These are phyloP conservation scores for Drosophila ananassae DNA, from an alignment of 1,140 invertebrate genomes.

Conservation along the genomic window DNA sequence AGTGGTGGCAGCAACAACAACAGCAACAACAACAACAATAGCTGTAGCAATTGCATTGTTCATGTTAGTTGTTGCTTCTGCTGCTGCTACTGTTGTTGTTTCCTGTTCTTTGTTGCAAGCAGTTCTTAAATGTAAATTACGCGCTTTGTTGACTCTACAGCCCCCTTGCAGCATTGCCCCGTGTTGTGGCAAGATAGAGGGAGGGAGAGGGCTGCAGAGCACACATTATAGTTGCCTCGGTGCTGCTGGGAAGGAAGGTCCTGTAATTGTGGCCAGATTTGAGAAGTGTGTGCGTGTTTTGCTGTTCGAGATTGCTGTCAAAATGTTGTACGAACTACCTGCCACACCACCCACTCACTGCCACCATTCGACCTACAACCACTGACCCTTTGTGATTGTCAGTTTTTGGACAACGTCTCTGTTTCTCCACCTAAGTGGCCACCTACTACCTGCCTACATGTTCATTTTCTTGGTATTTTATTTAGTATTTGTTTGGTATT, in stretches of 20 bases:
- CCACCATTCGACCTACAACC: neutral
- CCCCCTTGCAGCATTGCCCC: constrained; percentile 21
- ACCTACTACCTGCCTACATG: neutral
- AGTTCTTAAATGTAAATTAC: constrained; percentile 80
- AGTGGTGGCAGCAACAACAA: constrained; percentile 35
- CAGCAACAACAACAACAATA: constrained; percentile 26
- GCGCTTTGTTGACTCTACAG: constrained; percentile 75
- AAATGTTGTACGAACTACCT: constrained; percentile 30
- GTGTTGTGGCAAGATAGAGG: neutral
- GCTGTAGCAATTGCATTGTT: constrained; percentile 51
- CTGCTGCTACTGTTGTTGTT: constrained; percentile 47
- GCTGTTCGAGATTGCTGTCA: constrained; percentile 40
- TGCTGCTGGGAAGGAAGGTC: neutral
- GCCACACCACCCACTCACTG: neutral
- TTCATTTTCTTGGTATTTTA: neutral
- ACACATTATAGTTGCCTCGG: constrained; percentile 9
- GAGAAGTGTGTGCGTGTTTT: constrained; percentile 24
- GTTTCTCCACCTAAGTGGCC: constrained; percentile 41
- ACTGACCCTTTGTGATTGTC: constrained; percentile 24
- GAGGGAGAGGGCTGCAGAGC: constrained; percentile 5
- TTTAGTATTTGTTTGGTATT: neutral
- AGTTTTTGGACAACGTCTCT: constrained; percentile 60
- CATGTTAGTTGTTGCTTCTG: constrained; percentile 7
- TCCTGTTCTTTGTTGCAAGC: constrained; percentile 75
- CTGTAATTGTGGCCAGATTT: constrained; percentile 43